Evolutionary conservation across 1,140 invertebrate species (phyloP), one percentile per base, ranked within the genome.

Genomic region (Orussus abietinus): DNA sequence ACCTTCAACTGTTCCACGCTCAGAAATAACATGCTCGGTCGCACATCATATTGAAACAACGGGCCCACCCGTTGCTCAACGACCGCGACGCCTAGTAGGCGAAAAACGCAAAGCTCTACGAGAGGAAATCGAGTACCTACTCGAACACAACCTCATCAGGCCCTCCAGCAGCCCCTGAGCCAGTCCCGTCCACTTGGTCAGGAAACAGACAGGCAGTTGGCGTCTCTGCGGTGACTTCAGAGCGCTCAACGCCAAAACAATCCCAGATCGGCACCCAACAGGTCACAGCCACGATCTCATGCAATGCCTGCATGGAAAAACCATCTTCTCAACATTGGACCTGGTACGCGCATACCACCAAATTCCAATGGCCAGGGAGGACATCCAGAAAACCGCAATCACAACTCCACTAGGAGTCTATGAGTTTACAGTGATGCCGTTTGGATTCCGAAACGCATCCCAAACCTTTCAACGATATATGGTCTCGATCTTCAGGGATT

Each of bases 391-490:
- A 45, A 72, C 65, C 4, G 61, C 66, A 0, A 54, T 72, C 3
- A 61, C 48, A 0, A 70, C 67, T 14, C 62, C 59, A 4, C 68
- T 64, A 26, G 56, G 50, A 1, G 37, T 47, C 11, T 64, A 50
- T 28, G 63, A 69, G 33, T 73, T 59, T 46, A 6, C 42, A 0
- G 37, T 48, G 2, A 67, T 76, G 62, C 56, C 64, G 5, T 74
- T 76, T 32, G 75, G 75, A n/a, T 46, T 78, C 3, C 48, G 47
- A 7, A 75, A 73, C 45, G 72, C 73, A 5, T 58, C 61, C 1
- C 64, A 73, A 26, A 66, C 67, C 0, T 75, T 77, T 43, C 66
- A 74, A 43, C 42, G 74, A 4, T 50, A 70, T 7, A 77, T 78
- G 40, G 31, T 54, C 14, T 25, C 47, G 41, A 30, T 46, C 11